Evolutionary conservation across 2,888 invertebrate species (phyloP).

Genomic region (Silvanus unidentatus): DNA sequence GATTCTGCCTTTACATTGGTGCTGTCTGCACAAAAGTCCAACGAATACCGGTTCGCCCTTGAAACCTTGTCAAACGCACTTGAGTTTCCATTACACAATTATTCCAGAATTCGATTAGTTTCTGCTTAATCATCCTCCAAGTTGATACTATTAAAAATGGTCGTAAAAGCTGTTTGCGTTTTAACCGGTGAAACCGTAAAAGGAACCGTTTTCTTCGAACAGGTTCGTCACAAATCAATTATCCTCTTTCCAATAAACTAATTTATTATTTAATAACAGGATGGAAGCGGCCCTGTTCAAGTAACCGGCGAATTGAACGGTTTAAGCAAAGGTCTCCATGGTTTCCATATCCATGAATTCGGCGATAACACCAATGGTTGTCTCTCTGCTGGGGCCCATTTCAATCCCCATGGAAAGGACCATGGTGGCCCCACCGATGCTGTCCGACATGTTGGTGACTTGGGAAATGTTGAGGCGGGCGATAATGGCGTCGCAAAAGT

Average conservation of each 20-base stretch:
- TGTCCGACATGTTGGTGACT: slow-evolving; percentile 82
- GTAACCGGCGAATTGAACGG: slow-evolving; percentile 81
- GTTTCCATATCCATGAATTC: slow-evolving; percentile 94
- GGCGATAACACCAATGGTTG: slow-evolving; percentile 95
- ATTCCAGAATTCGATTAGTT: not conserved
- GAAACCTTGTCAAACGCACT: not conserved
- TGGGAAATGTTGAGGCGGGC: slow-evolving; percentile 62
- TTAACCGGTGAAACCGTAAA: slow-evolving; percentile 73
- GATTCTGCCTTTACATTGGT: too few relatives aligned
- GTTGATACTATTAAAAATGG: slow-evolving; percentile 49
- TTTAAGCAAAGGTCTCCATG: slow-evolving; percentile 71
- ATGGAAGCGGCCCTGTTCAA: slow-evolving; percentile 58
- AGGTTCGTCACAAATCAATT: slow-evolving; percentile 47
- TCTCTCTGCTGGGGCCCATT: slow-evolving; percentile 91
- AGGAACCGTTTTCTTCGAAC: slow-evolving; percentile 76
- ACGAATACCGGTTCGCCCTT: not conserved
- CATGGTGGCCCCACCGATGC: slow-evolving; percentile 76
- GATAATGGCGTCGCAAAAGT: slow-evolving; percentile 61
- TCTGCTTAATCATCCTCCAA: slow-evolving; percentile 9
- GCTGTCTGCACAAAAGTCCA: too few relatives aligned
- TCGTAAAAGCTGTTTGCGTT: slow-evolving; percentile 78
- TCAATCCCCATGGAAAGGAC: slow-evolving; percentile 74
- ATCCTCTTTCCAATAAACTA: too few relatives aligned
- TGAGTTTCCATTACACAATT: not conserved
- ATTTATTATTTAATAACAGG: slow-evolving; percentile 13